Percentiles rank a stretch among this genome's conserved stretches.
These are phyloP conservation scores for Disparrhopalites patrizii DNA, from an alignment of 2,888 invertebrate genomes.

Conservation along the genomic window DNA sequence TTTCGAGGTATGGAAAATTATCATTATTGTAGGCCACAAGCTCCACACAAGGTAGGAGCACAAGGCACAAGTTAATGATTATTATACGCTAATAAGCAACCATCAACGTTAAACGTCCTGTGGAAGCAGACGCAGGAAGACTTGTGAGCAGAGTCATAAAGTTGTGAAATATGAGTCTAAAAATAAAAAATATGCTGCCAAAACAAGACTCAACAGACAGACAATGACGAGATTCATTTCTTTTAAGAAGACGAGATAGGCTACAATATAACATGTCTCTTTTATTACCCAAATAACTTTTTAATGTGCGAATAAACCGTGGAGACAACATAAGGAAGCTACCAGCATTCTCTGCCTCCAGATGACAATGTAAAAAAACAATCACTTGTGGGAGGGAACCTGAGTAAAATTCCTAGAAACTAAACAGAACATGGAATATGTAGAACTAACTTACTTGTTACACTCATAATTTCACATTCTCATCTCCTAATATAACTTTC, in stretches of 20 bases:
- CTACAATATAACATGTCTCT: constrained; percentile 24
- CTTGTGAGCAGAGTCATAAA: constrained; percentile 5
- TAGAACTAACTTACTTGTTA: neutral
- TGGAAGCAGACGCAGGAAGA: neutral
- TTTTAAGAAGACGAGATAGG: constrained; percentile 14
- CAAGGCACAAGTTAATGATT: neutral
- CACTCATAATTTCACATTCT: constrained; percentile 12
- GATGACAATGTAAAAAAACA: constrained; percentile 32
- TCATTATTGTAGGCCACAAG: constrained; percentile 3
- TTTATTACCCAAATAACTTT: constrained; percentile 27
- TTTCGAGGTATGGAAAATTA: neutral
- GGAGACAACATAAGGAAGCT: constrained; percentile 23
- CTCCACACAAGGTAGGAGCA: neutral
- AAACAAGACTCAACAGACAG: constrained; percentile 5
- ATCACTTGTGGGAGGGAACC: constrained; percentile 16
- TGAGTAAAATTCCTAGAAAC: constrained; percentile 20
- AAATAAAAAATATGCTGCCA: constrained; percentile 15
- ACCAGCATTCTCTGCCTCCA: constrained; percentile 18
- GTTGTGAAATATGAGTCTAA: constrained; percentile 14
- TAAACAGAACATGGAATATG: constrained; percentile 10
- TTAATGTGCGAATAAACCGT: constrained; percentile 26
- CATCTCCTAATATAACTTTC: constrained; percentile 5
- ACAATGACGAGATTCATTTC: neutral
- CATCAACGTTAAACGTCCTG: neutral
- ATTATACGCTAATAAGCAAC: constrained; percentile 13